phyloP scores from a whole-genome alignment of 2,888 invertebrate genomes.

The Villa cingulata region DNA sequence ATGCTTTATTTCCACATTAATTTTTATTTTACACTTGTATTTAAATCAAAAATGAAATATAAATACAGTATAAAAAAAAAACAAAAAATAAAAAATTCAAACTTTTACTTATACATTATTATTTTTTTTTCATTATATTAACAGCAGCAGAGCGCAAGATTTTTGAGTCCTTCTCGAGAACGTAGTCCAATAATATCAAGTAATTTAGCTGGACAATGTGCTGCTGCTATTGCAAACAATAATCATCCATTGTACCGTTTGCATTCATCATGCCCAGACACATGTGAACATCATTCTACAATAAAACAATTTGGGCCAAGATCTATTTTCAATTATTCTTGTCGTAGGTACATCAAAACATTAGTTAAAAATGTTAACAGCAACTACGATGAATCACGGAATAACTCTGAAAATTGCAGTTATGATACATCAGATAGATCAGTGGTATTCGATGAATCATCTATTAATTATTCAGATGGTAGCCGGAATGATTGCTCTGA shows the following conservation, averaged over 20 bases:
- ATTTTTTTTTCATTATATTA: too few species aligned
- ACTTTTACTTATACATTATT: too few species aligned
- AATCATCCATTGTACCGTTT: constrained; percentile 34
- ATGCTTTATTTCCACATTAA: too few species aligned
- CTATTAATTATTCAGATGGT: constrained; percentile 31
- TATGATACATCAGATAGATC: constrained; percentile 33
- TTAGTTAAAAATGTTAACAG: constrained; percentile 9
- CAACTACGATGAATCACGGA: constrained; percentile 6
- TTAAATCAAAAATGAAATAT: too few species aligned
- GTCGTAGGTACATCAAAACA: constrained; percentile 28
- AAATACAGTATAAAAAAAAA: too few species aligned
- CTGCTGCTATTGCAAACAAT: constrained; percentile 22
- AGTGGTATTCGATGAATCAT: constrained; percentile 27
- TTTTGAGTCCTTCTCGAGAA: constrained; percentile 37
- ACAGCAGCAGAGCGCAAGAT: constrained; percentile 39
- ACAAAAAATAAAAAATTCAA: too few species aligned
- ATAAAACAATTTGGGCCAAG: constrained; percentile 31
- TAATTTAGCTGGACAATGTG: constrained; percentile 26
- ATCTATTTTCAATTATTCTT: constrained; percentile 30
- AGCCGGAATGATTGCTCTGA: constrained; percentile 31
- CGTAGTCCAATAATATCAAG: constrained; percentile 36
- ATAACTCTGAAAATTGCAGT: constrained; percentile 19
- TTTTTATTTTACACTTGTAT: too few species aligned
- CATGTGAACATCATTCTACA: constrained; percentile 28
- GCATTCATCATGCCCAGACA: constrained; percentile 34